Conservation (phyloP, 2,888 invertebrate species). For the Allophyes oxyacanthae region DNA sequence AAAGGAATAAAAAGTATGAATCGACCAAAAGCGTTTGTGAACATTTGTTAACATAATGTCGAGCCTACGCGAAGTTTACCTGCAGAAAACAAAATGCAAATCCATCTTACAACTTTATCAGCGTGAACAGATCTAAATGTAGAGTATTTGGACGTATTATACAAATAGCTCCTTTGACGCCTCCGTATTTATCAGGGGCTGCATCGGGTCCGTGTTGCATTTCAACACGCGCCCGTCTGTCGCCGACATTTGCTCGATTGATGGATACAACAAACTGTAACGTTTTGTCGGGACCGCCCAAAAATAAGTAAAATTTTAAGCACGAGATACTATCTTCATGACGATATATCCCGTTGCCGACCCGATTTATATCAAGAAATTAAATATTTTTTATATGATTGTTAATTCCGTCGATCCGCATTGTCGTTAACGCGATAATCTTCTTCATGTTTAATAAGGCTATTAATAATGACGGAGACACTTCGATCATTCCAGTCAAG, state of each 20-base stretch:
- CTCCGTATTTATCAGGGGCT: conserved; percentile 70
- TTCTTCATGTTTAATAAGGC: conserved; percentile 44
- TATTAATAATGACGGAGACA: conserved; percentile 51
- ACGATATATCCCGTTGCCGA: conserved; percentile 49
- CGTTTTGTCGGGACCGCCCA: conserved; percentile 60
- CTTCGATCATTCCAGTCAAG: conserved; percentile 34
- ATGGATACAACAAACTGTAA: conserved; percentile 62
- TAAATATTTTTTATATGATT: conserved; percentile 40
- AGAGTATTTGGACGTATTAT: conserved; percentile 74
- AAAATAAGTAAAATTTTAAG: conserved; percentile 60
- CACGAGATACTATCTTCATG: conserved; percentile 62
- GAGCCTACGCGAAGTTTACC: conserved; percentile 29
- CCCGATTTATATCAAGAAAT: conserved; percentile 37
- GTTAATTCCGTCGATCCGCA: conserved; percentile 28
- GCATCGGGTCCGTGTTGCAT: conserved; percentile 69
- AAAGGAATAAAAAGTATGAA: conserved; percentile 45
- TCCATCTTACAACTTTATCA: conserved; percentile 70
- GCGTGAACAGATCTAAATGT: conserved; percentile 70
- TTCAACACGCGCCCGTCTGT: conserved; percentile 66
- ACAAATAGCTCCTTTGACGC: conserved; percentile 84
- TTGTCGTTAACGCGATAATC: conserved; percentile 30
- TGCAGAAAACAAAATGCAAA: conserved; percentile 51
- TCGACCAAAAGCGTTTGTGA: conserved; percentile 38
- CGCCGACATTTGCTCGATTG: conserved; percentile 59
- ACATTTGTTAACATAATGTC: conserved; percentile 55